Evolutionary conservation across 2,797 vertebrate genomes (phyloP).

Genomic region (Danio choprae): DNA sequence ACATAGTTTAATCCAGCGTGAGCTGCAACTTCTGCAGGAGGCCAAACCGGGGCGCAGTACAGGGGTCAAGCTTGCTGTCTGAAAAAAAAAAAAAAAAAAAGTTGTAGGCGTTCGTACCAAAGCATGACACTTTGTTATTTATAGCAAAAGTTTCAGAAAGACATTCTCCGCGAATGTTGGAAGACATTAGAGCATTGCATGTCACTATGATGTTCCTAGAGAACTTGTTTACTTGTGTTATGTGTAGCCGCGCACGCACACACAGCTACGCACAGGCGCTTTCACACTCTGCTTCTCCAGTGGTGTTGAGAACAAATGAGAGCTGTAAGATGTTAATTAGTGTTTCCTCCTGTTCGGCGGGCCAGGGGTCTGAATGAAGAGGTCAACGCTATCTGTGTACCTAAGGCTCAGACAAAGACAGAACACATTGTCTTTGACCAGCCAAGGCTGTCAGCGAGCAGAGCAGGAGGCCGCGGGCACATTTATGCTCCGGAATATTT

Average conservation of each 20-base stretch:
- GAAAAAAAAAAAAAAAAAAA: background rate
- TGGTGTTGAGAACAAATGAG: slow-evolving; percentile 48
- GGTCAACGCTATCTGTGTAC: slow-evolving; percentile 48
- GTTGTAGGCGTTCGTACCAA: background rate
- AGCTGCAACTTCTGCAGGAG: slow-evolving; percentile 6
- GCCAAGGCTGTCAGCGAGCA: slow-evolving; percentile 26
- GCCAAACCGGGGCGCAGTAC: background rate
- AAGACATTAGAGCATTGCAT: background rate
- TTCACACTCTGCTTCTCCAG: slow-evolving; percentile 49
- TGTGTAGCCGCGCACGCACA: slow-evolving; percentile 27
- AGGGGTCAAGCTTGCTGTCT: background rate
- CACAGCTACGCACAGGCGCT: slow-evolving; percentile 18
- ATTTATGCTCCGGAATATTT: slow-evolving; percentile 24
- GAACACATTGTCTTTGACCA: slow-evolving; percentile 49
- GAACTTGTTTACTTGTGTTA: slow-evolving; percentile 4
- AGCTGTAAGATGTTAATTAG: slow-evolving; percentile 61
- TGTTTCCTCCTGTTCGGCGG: slow-evolving; percentile 49
- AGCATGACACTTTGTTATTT: background rate
- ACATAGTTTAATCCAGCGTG: slow-evolving; percentile 28
- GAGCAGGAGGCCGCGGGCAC: background rate
- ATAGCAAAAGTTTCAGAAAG: slow-evolving; percentile 11
- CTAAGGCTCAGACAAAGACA: slow-evolving; percentile 47
- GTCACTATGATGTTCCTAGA: background rate
- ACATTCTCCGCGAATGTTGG: background rate
- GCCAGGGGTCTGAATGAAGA: slow-evolving; percentile 45